phyloP scores from a whole-genome alignment of 2,888 invertebrate genomes.

The Toxonevra muliebris region DNA sequence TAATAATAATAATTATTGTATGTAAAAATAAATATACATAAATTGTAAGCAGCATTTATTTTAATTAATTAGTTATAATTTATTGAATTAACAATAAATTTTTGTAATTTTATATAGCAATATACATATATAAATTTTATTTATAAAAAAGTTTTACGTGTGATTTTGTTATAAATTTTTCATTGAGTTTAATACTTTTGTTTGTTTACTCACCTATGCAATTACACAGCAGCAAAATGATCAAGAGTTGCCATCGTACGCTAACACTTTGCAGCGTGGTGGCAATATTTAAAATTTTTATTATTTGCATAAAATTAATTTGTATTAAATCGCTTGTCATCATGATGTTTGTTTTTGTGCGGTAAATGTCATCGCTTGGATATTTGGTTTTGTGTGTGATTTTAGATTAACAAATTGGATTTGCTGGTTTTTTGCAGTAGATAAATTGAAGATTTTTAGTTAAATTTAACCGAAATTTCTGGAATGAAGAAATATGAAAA shows the following conservation, averaged over 20 bases:
- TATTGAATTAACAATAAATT: no score
- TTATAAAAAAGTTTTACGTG: no score
- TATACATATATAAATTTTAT: no score
- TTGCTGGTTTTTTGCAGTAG: background rate
- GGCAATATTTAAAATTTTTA: conserved; percentile 8
- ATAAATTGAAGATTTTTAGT: no score
- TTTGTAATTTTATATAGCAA: no score
- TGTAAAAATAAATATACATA: background rate
- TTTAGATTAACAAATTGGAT: background rate
- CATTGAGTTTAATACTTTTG: background rate
- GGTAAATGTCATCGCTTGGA: conserved; percentile 36
- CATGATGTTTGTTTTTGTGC: conserved; percentile 6
- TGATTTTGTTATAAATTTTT: conserved; percentile 19
- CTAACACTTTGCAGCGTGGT: conserved; percentile 35
- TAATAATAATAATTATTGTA: background rate
- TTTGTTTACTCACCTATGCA: conserved; percentile 59
- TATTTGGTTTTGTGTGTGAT: conserved; percentile 18
- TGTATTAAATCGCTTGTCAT: conserved; percentile 8
- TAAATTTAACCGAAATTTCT: no score
- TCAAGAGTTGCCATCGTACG: conserved; percentile 55
- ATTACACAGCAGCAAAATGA: conserved; percentile 57
- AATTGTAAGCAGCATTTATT: background rate
- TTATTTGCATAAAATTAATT: conserved; percentile 15
- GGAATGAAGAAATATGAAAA: no score
- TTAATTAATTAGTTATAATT: background rate